Base-by-base conservation (phyloP, 2,888 invertebrate species). In the Timandra comae region DNA sequence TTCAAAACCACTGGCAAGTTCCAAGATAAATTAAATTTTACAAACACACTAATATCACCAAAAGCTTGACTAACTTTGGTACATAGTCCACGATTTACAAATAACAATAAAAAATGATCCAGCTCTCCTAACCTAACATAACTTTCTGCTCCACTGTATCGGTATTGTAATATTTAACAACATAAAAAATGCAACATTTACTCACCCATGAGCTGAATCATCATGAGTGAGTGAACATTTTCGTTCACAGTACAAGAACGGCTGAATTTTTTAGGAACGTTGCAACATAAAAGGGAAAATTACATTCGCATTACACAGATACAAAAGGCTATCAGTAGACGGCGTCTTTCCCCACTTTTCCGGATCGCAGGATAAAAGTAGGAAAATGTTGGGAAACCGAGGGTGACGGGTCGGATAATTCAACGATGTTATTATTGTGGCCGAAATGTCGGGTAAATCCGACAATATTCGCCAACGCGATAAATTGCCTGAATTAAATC, bases 321-420 rank as follows among this genome's bases (percentile, higher is more conserved):
- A 67, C 66, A 65, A 69, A 64, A 64, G 62, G 60, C 55, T 63
- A 69, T 73, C 63, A 56, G 52, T 48, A 42, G 56, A 58, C 56
- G 57, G 62, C 63, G 66, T 66, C 63, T 63, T 56, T 57, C 59
- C 57, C 58, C 60, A 61, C 50, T 70, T 77, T 75, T 69, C 65
- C 65, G 61, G 57, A 35, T 62, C 51, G 50, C 44, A 45, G 51
- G 53, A 60, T 50, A 56, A 46, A 43, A 45, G 47, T 37, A 46
- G 56, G 51, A 56, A 60, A 63, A 59, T 50, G 49, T 52, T 51
- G 46, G 49, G 48, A 58, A 57, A 56, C 48, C 55, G 64, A 55
- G 76, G 76, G 73, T 60, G 69, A 60, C 52, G 63, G 61, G 51
- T 56, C 68, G 69, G 47, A 53, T 76, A 72, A 78, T 73, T 66